Base-by-base conservation (phyloP, 2,888 invertebrate species). In the Lithophane socia region DNA sequence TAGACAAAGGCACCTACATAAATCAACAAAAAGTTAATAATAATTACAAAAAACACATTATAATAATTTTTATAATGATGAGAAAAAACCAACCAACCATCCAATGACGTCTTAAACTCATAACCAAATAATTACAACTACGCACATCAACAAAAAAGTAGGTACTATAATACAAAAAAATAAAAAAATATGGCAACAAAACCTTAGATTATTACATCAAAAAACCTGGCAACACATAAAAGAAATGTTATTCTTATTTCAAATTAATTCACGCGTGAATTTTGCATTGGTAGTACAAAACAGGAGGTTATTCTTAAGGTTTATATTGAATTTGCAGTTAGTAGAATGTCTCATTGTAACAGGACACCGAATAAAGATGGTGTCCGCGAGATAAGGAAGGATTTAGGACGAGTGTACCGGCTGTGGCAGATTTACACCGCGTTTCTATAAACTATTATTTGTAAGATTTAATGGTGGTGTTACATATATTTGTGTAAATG, bases 221-320 rank as follows among this genome's bases (percentile, higher is more conserved):
- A 86, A 78, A 77, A 81, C 73, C 70, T 82, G 77, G 83, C 86
- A 90, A 84, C 83, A 83, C 66, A 81, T 83, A 83, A 87, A 84
- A 82, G 89, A 87, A 88, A 87, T 82, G 83, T 87, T 87, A 87
- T 88, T 88, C 81, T 88, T 90, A 88, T 90, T 90, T 87, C 89
- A 92, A 94, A 94, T 94, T 92, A 94, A 93, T 92, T 94, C 93
- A 94, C 86, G 93, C 95, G 94, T 94, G 87, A 94, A 94, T 93
- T 93, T 92, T 87, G 90, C 90, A 91, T 92, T 89, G 87, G 84
- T 86, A 88, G 91, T 91, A 92, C 91, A 87, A 89, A 90, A 86
- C 83, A 85, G 88, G 73, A 69, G 60, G 64, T 60, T 69, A 90
- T 90, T 91, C 90, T 90, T 91, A 91, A 89, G 88, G 89, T 89